Percentiles rank a stretch among this genome's conserved stretches.
These are phyloP conservation scores for Champsocephalus esox DNA, from an alignment of 2,797 vertebrate genomes.

Conservation along the genomic window DNA sequence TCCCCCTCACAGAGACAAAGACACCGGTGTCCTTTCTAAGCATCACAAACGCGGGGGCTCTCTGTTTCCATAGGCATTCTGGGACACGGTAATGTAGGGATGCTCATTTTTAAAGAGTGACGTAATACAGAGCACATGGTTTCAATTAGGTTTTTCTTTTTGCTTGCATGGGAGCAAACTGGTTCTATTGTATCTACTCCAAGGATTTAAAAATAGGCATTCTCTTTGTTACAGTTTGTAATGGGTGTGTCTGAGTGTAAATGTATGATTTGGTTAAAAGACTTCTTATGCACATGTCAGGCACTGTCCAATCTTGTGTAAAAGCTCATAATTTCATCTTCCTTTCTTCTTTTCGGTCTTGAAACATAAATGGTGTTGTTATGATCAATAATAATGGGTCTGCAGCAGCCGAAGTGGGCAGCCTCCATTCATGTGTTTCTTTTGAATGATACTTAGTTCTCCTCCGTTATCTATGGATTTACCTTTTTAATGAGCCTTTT, in stretches of 20 bases:
- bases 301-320: not conserved
- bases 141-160: slow-evolving; percentile 66
- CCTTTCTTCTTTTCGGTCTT: slow-evolving; percentile 9
- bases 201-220: slow-evolving; percentile 19
- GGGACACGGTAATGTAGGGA: slow-evolving; percentile 63
- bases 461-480: slow-evolving; percentile 14
- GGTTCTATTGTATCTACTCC: slow-evolving; percentile 32
- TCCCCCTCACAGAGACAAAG: slow-evolving; percentile 74
- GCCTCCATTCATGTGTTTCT: slow-evolving; percentile 32
- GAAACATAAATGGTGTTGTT: slow-evolving; percentile 39
- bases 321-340: slow-evolving; percentile 7
- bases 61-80: slow-evolving; percentile 69
- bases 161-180: slow-evolving; percentile 13
- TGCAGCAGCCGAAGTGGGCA: slow-evolving; percentile 1
- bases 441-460: slow-evolving; percentile 40
- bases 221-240: not conserved
- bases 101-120: slow-evolving; percentile 72
- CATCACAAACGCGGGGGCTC: slow-evolving; percentile 51
- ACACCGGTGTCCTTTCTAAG: slow-evolving; percentile 72
- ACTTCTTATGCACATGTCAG: not conserved
- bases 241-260: not conserved
- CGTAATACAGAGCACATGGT: slow-evolving; percentile 67
- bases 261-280: slow-evolving; percentile 13
- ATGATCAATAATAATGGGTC: slow-evolving; percentile 27
- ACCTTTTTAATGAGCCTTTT: slow-evolving; percentile 23